Base-by-base conservation (phyloP, 2,888 invertebrate genomes). In the Cepaea hortensis region DNA sequence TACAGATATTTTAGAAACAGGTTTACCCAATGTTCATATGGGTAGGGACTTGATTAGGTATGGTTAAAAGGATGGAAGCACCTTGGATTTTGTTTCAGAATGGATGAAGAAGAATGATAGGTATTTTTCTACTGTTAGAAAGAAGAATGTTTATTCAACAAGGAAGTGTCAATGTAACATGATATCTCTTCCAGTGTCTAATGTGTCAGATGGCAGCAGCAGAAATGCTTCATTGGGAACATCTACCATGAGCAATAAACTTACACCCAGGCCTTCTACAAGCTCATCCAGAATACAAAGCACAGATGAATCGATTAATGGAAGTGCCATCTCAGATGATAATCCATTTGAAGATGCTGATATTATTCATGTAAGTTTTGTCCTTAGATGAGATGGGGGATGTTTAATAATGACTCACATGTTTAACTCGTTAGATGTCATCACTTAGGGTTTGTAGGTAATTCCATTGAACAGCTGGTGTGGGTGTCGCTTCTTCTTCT, bases 261-360 rank as follows among this genome's bases (percentile, higher is more conserved):
- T 83, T 5, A 76, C 84, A 46, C 13, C 83, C 20, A 73, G 48
- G 9, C 11, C 15, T 20, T 7, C 79, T 68, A n/a, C 75, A 5
- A 85, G 86, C 0, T 73, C 85, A 1, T 55, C 82, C 3, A 18
- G 77, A 4, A 62, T 50, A 18, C 79, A 15, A 35, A 62, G 13
- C 7, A 79, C 62, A 62, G 79, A 79, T 62, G 35, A 35, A 79
- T 62, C 62, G 4, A 62, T 62, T 18, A 15, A 79, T 4, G 35
- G 15, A 15, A 62, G 18, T 62, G 18, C 13, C 80, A 68, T 20
- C 77, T 7, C 20, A 46, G 50, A 18, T 18, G 46, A n/a, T 1
- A 23, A 85, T 35, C 85, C 84, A 18, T 83, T 85, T 62, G 79
- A 75, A 48, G 83, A 79, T 15, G 70, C 83, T 61, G 81, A 85